phyloP scores from a whole-genome alignment of 2,888 invertebrate genomes.

The Operophtera brumata region DNA sequence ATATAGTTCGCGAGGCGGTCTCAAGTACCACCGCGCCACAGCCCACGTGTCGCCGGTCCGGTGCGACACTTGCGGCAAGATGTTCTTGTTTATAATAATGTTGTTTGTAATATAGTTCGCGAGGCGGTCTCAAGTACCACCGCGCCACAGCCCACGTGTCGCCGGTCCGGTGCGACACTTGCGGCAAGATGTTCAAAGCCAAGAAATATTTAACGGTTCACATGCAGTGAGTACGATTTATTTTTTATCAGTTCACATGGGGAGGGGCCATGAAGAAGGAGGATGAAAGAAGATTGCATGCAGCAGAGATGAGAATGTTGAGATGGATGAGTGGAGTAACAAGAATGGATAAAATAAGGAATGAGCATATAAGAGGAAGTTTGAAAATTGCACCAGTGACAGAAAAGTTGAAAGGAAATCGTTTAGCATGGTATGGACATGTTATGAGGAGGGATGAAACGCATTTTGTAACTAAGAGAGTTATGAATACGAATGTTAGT shows the following conservation, averaged over 20 bases:
- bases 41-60: constrained; percentile 10
- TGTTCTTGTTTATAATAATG: neutral
- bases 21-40: constrained; percentile 17
- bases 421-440: too few species aligned
- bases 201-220: constrained; percentile 16
- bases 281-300: too few species aligned
- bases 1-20: constrained; percentile 3
- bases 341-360: too few species aligned
- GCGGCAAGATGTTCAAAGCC: constrained; percentile 15
- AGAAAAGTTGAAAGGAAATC: too few species aligned
- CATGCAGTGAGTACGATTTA: constrained; percentile 10
- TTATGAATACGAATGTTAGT: too few species aligned
- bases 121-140: constrained; percentile 14
- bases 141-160: constrained; percentile 10
- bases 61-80: constrained; percentile 11
- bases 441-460: too few species aligned
- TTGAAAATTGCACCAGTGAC: too few species aligned
- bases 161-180: constrained; percentile 10
- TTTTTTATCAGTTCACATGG: neutral
- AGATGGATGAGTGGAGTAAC: too few species aligned
- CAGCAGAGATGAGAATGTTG: too few species aligned
- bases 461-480: too few species aligned
- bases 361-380: too few species aligned
- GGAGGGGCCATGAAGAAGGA: too few species aligned
- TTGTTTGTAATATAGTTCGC: neutral